Evolutionary conservation across 2,113 vertebrate species (phyloP), one percentile per base, ranked within the genome.

Genomic region (Mobula hypostoma): DNA sequence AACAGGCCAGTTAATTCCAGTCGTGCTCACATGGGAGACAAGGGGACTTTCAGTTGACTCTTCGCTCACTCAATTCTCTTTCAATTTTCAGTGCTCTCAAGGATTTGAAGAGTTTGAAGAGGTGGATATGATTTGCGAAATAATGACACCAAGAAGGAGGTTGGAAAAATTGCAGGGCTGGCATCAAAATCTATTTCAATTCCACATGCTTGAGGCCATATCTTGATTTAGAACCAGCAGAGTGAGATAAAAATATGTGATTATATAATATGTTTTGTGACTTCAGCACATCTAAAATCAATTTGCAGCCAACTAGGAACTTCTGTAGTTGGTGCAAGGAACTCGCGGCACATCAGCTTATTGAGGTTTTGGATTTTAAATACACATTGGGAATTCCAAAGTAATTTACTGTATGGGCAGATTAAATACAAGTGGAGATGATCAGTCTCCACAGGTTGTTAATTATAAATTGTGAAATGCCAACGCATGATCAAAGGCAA

Each of bases 401-500:
- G 70, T 17, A 74, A 93, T 74, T 76, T 72, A 93, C 91, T 74
- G 4, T 48, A 74, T 74, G 24, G 91, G 40, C 40, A 70, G 91
- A 76, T 93, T 93, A 74, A 27, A 76, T 74, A 74, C 21, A 56
- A 93, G 91, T 2, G 12, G 68, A 74, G 91, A 74, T 93, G 91
- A 70, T 93, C 70, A 93, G 70, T 93, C 66, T 93, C 32, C 68
- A 74, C 91, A 74, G 68, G 68, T 76, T 74, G 91, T 74, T 93
- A 93, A 74, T 93, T 76, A 93, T 93, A 70, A 93, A 93, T 93
- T 93, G 40, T 74, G 91, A 74, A 93, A 93, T 8, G 21, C 68
- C 70, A 93, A 93, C 91, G 48, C 68, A 93, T 74, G 91, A 93
- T 93, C 91, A 93, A 93, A 93, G 91, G 91, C 91, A 93, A 76